Evolutionary conservation across 2,797 vertebrate genomes (phyloP), one percentile per base, ranked within the genome.

Genomic region (Champsocephalus esox): DNA sequence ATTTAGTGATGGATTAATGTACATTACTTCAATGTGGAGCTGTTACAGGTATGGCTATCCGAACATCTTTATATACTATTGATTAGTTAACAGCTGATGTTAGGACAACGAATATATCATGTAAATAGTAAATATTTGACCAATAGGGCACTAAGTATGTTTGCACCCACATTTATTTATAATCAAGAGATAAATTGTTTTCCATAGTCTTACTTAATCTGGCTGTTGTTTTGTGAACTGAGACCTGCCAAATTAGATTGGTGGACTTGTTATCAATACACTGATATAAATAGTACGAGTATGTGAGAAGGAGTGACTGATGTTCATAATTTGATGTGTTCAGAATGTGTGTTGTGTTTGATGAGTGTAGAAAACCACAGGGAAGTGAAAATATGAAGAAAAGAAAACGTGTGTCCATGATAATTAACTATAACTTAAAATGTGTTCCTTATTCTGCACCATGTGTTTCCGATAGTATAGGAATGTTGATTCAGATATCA

Each of bases 281-380:
- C n/a, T 66, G 57, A 45, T 49, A 57, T 46, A 60, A 69, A 66
- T 66, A 77, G 41, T 4, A 10, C 28, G 43, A 43, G 12, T 13
- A 66, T 45, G 13, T 48, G 67, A 34, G 11, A 34, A 34, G 32
- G 46, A 44, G 28, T 41, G 32, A 9, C 49, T 9, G n/a, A 19
- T 52, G 43, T 19, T 17, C 21, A n/a, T 55, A 5, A 46, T 32
- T 16, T 61, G 34, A 38, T 38, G 34, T 38, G 34, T 38, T 38
- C 34, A 38, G 28, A 28, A 28, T 28, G 28, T 28, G 28, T 28
- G 28, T 5, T 38, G 34, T 38, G 6, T 38, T 38, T 38, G 34
- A 38, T 41, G 14, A 65, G 12, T n/a, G 61, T 44, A 56, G 28
- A 67, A 58, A 62, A 56, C 21, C 19, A 2, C 24, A 62, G 24